Conservation (phyloP, 2,797 vertebrate genomes). For the Tinamus major region DNA sequence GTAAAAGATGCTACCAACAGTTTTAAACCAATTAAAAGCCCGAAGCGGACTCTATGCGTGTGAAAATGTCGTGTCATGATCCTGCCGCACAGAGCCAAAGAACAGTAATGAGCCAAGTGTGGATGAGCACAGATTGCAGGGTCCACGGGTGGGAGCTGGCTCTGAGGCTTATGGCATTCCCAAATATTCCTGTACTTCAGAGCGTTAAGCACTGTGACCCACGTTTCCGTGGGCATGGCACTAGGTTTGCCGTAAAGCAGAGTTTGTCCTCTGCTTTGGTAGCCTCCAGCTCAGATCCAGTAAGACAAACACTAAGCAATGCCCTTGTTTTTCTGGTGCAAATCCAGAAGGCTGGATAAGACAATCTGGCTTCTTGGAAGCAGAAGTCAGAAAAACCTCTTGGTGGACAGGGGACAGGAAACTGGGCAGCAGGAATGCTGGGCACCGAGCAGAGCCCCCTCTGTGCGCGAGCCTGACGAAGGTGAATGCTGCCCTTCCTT, state of each 20-base stretch:
- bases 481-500: not conserved
- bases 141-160: constrained; percentile 14
- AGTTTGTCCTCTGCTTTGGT: not conserved
- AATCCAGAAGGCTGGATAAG: not conserved
- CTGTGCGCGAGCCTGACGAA: not conserved
- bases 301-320: not conserved
- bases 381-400: not conserved
- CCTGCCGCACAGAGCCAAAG: constrained; percentile 65
- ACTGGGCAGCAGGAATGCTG: rapidly evolving
- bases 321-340: rapidly evolving
- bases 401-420: not conserved
- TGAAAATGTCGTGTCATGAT: constrained; percentile 78
- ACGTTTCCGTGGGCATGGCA: rapidly evolving
- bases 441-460: not conserved
- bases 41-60: constrained; percentile 38
- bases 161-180: not conserved
- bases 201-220: not conserved
- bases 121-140: constrained; percentile 44
- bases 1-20: constrained; percentile 76
- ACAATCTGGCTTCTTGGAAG: not conserved
- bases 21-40: constrained; percentile 81
- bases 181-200: not conserved
- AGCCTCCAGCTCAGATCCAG: not conserved
- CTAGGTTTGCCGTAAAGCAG: not conserved
- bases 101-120: constrained; percentile 60